phyloP scores from a whole-genome alignment of 2,888 invertebrate genomes.

The Metalampra italica region DNA sequence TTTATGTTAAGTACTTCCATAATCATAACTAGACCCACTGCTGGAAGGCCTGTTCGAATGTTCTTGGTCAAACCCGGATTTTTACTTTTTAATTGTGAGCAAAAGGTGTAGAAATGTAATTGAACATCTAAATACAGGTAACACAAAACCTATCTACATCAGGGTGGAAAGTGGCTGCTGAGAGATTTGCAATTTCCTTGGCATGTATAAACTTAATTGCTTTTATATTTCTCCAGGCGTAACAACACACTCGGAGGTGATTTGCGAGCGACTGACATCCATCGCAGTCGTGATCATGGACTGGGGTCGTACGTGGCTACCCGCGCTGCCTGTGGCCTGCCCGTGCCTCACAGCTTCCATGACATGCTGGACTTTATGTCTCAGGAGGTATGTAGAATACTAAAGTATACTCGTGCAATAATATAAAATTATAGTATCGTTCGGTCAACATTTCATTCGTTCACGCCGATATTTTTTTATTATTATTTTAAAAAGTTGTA shows the following conservation, averaged over 20 bases:
- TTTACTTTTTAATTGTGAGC: background rate
- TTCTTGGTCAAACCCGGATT: no score
- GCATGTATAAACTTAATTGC: background rate
- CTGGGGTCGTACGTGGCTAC: slow-evolving; percentile 88
- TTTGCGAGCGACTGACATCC: slow-evolving; percentile 89
- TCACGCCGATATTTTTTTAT: no score
- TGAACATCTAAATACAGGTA: no score
- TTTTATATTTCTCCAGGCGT: slow-evolving; percentile 1
- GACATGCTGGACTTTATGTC: slow-evolving; percentile 85
- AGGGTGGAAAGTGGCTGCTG: no score
- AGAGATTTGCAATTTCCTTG: background rate
- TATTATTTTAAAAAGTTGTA: no score
- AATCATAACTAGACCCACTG: no score
- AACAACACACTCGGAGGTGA: slow-evolving; percentile 83
- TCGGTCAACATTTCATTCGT: no score
- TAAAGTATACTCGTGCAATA: background rate
- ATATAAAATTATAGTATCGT: background rate
- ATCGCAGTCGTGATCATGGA: slow-evolving; percentile 92
- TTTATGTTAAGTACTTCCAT: no score
- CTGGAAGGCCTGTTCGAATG: no score
- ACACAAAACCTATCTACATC: no score
- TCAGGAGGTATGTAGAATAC: slow-evolving; percentile 62
- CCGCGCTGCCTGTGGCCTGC: slow-evolving; percentile 86
- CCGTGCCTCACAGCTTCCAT: slow-evolving; percentile 82
- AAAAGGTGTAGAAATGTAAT: background rate